phyloP scores from a whole-genome alignment of 2,797 vertebrate genomes.

The Amblyraja radiata region DNA sequence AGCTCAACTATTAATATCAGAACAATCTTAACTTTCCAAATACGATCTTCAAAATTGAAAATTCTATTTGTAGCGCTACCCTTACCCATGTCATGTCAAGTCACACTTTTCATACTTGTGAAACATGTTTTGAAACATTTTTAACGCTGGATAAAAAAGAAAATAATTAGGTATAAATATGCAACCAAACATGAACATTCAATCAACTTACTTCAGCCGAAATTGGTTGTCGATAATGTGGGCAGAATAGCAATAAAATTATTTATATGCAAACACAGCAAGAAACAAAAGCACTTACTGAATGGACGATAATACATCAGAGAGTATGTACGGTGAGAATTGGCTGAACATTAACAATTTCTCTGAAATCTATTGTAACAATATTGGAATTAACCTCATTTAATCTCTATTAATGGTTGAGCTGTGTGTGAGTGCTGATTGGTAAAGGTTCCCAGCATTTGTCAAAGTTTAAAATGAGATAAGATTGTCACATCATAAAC shows the following conservation, averaged over 20 bases:
- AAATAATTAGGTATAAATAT: not conserved
- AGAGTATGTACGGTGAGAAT: not conserved
- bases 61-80: not conserved
- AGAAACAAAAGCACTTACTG: not conserved
- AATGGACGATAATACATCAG: not conserved
- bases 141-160: not conserved
- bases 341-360: not conserved
- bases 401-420: not conserved
- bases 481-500: slow-evolving; percentile 12
- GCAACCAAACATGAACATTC: not conserved
- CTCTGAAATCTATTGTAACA: not conserved
- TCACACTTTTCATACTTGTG: not conserved
- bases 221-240: not conserved
- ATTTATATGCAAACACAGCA: not conserved
- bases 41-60: slow-evolving; percentile 13
- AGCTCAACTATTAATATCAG: slow-evolving; percentile 32
- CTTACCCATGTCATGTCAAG: not conserved
- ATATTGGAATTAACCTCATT: not conserved
- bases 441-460: slow-evolving; percentile 13
- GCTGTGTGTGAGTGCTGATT: slow-evolving; percentile 18
- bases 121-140: not conserved
- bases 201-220: not conserved
- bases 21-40: slow-evolving; percentile 12
- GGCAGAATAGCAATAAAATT: not conserved
- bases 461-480: slow-evolving; percentile 25